phyloP scores from a whole-genome alignment of 2,797 vertebrate genomes.

The Urosaurus nigricauda region DNA sequence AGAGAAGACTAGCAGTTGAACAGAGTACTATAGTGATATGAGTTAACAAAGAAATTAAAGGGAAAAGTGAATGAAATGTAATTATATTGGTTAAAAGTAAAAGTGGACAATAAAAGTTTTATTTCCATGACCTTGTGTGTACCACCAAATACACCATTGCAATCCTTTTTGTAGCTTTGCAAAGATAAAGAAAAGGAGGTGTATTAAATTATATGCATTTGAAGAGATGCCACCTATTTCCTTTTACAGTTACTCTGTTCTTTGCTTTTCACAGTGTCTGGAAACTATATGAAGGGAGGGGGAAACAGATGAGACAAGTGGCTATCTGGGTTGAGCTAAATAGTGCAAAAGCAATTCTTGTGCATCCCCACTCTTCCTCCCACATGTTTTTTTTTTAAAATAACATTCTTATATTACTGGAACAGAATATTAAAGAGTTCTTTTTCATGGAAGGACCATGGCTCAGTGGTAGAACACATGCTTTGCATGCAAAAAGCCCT shows the following conservation, averaged over 20 bases:
- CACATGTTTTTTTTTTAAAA: background rate
- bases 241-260: background rate
- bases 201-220: background rate
- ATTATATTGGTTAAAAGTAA: constrained; percentile 20
- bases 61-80: background rate
- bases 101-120: background rate
- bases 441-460: background rate
- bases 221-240: background rate
- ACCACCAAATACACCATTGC: background rate
- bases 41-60: constrained; percentile 4
- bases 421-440: background rate
- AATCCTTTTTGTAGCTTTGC: background rate
- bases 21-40: background rate
- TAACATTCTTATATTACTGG: background rate
- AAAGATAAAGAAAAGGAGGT: background rate
- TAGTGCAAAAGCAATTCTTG: background rate
- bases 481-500: background rate
- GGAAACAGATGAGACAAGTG: background rate
- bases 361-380: background rate
- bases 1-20: background rate
- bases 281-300: background rate
- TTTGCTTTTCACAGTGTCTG: background rate
- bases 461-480: background rate
- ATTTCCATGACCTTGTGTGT: background rate
- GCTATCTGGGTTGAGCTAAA: background rate